A percentile compares a stretch with the other conserved stretches of the same genome.
Evolutionary conservation across 2,888 invertebrate genomes (phyloP).

Genomic region (Lomographa bimaculata): DNA sequence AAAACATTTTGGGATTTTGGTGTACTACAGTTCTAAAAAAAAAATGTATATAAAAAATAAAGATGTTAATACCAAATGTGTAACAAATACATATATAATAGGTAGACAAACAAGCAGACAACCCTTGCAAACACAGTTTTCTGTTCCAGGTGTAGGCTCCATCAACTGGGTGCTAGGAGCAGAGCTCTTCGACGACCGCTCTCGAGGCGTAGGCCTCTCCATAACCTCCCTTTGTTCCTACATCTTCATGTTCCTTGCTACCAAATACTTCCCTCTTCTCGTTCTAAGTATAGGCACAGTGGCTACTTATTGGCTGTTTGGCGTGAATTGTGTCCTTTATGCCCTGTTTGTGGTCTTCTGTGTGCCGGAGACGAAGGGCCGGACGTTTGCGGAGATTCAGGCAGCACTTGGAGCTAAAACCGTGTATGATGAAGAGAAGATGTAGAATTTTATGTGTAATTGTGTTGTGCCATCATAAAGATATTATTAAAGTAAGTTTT

Average conservation of each 20-base stretch:
- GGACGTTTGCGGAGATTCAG: slow-evolving; percentile 60
- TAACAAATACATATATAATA: no score
- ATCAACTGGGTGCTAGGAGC: slow-evolving; percentile 51
- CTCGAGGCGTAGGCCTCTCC: slow-evolving; percentile 48
- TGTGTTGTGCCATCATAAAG: no score
- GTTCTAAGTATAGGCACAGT: slow-evolving; percentile 45
- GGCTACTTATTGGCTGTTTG: slow-evolving; percentile 32
- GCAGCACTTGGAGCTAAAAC: slow-evolving; percentile 33
- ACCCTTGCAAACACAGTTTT: no score
- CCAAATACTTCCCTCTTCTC: slow-evolving; percentile 49
- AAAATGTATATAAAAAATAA: no score
- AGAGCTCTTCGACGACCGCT: slow-evolving; percentile 55
- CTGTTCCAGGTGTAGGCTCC: slow-evolving; percentile 54
- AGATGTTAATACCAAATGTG: no score
- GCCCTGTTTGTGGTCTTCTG: slow-evolving; percentile 46
- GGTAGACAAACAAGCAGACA: no score
- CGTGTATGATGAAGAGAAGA: no score
- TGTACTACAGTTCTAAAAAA: no score
- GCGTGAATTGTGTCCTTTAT: slow-evolving; percentile 41
- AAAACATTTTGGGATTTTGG: no score
- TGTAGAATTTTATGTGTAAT: no score
- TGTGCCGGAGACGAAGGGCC: slow-evolving; percentile 65
- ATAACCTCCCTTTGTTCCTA: slow-evolving; percentile 30
- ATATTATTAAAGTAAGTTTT: no score
- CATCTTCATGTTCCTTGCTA: slow-evolving; percentile 41